A percentile compares a stretch with the other conserved stretches of the same genome.
These are phyloP conservation scores for Hippocampus kuda DNA, from an alignment of 2,797 vertebrate genomes.

Conservation along the genomic window DNA sequence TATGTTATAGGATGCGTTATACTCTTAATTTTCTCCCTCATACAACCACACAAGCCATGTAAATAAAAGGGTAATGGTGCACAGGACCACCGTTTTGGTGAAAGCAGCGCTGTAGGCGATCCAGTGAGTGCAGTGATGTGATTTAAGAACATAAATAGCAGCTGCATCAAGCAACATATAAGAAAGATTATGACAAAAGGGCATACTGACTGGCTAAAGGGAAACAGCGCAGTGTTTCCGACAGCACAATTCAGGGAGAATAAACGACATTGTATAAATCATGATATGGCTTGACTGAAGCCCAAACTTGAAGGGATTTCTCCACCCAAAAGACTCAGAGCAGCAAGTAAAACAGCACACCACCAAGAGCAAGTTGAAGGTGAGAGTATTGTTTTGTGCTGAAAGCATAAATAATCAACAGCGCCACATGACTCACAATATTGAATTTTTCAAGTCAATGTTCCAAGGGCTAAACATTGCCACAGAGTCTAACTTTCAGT, in stretches of 20 bases:
- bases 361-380: too few relatives aligned
- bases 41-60: conserved; percentile 26
- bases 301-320: neutral
- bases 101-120: conserved; percentile 28
- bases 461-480: neutral
- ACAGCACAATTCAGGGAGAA: conserved; percentile 22
- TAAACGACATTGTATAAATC: conserved; percentile 50
- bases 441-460: conserved; percentile 4
- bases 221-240: conserved; percentile 34
- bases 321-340: neutral
- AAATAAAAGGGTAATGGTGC: conserved; percentile 21
- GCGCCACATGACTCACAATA: conserved; percentile 7
- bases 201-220: conserved; percentile 27
- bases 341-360: too few relatives aligned
- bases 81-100: conserved; percentile 28
- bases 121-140: conserved; percentile 49
- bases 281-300: conserved; percentile 9
- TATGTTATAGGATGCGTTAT: too few relatives aligned
- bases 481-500: neutral
- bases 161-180: conserved; percentile 30
- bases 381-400: conserved; percentile 20
- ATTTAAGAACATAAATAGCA: conserved; percentile 53
- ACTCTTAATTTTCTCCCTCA: neutral
- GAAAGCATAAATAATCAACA: conserved; percentile 39
- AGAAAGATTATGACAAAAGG: conserved; percentile 50